phyloP scores from a whole-genome alignment of 2,113 vertebrate genomes.

The Sporophila hypoxantha region DNA sequence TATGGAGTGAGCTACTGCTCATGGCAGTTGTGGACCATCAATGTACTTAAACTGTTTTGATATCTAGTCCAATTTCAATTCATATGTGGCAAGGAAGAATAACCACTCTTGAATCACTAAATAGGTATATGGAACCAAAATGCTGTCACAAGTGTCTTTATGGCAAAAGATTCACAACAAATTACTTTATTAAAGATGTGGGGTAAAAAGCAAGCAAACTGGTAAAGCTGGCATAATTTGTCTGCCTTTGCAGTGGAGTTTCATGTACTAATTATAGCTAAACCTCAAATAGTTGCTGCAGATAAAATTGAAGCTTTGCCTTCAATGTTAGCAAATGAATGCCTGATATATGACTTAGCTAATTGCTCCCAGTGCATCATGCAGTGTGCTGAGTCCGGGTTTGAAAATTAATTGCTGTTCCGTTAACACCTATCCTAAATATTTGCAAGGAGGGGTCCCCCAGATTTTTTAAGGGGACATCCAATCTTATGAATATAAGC shows the following conservation, averaged over 20 bases:
- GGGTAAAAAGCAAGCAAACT: not conserved
- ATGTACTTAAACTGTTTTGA: not conserved
- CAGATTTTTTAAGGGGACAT: not conserved
- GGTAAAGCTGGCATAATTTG: not conserved
- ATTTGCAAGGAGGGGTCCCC: not conserved
- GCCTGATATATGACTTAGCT: not conserved
- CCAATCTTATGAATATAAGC: not conserved
- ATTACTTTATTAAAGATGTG: not conserved
- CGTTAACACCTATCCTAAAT: not conserved
- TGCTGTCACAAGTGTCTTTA: not conserved
- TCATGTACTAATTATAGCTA: not conserved
- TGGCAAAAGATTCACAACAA: not conserved
- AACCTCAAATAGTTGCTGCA: not conserved
- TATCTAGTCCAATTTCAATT: not conserved
- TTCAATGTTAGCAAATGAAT: not conserved
- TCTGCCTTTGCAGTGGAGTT: not conserved
- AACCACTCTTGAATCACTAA: not conserved
- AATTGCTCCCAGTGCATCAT: not conserved
- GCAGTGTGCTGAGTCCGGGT: not conserved
- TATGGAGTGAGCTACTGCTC: not conserved
- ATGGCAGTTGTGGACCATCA: not conserved
- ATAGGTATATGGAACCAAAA: not conserved
- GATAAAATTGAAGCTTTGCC: not conserved
- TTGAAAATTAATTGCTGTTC: not conserved
- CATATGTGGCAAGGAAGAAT: not conserved